Evolutionary conservation across 2,888 invertebrate genomes (phyloP), one percentile per base, ranked within the genome.

Genomic region (Drosophila hamatofila): DNA sequence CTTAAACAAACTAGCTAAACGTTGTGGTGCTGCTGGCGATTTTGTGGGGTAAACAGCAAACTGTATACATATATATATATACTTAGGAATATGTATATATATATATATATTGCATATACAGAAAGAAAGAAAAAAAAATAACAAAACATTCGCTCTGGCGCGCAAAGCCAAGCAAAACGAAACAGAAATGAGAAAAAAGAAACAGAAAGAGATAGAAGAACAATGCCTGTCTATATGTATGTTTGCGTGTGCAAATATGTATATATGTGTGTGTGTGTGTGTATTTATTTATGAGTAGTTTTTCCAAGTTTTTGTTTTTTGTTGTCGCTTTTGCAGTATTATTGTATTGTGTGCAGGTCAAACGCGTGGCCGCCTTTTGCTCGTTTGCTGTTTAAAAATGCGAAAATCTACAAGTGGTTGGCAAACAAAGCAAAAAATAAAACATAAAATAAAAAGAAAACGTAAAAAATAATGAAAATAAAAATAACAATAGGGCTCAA

Each of bases 371-470:
- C 69, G 77, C 74, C 77, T 74, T 83, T 81, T 71, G 65, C 67
- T 59, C 67, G 65, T 56, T 67, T 54, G 39, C 46, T 72, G 70
- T 56, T 80, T 72, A 65, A 75, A 84, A 83, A 78, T 72, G 72
- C 87, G 68, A 87, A 89, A 84, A 81, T 87, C 84, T 73, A 87
- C 89, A 84, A 84, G 89, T 84, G 89, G 87, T 75, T 71, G 67
- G 54, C 59, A 60, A 61, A 60, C 58, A 67, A 64, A 58, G 41
- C 65, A 39, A 39, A 48, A 56, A 39, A 12, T 11, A 48, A 46
- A 46, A 27, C n/a, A 60, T 16, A 39, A 48, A 44, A 56, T 16
- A 27, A 39, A 55, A 21, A 56, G 5, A 8, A 52, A 25, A 39
- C 39, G n/a, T n/a, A 57, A 44, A 58, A 16, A 23, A 52, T 16